Evolutionary conservation across 2,888 invertebrate genomes (phyloP).

Genomic region (Drosophila meridiana): DNA sequence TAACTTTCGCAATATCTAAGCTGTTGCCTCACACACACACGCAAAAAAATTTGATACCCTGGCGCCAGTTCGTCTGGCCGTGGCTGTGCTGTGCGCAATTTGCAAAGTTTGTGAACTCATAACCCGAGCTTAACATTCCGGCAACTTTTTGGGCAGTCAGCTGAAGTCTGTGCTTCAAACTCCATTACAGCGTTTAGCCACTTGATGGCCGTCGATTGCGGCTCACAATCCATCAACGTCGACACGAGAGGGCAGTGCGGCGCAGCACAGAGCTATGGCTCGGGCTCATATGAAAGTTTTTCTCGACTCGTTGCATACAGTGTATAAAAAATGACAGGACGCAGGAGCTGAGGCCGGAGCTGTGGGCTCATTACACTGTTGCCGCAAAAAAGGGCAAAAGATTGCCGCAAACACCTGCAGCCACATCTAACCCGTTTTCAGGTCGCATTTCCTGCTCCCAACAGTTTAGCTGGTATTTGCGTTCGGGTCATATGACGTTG

Average conservation of each 20-base stretch:
- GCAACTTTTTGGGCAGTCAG: conserved; percentile 33
- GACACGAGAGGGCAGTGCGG: conserved; percentile 4
- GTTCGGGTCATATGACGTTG: conserved; percentile 23
- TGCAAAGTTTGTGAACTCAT: conserved; percentile 56
- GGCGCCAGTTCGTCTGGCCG: background rate
- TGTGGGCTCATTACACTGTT: conserved; percentile 30
- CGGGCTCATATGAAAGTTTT: conserved; percentile 34
- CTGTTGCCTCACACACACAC: background rate
- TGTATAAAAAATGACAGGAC: background rate
- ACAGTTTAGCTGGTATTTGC: conserved; percentile 8
- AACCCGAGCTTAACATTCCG: conserved; percentile 42
- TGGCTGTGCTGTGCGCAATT: background rate
- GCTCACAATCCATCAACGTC: conserved; percentile 52
- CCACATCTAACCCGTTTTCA: conserved; percentile 61
- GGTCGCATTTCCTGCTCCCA: conserved; percentile 50
- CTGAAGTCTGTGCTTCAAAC: conserved; percentile 44
- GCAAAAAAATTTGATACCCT: background rate
- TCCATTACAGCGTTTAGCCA: conserved; percentile 40
- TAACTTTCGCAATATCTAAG: conserved; percentile 1
- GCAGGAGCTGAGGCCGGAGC: background rate
- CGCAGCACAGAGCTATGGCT: background rate
- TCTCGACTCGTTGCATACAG: conserved; percentile 6
- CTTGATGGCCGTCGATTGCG: conserved; percentile 17
- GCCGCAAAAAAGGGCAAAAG: conserved; percentile 9
- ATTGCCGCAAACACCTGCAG: conserved; percentile 60